Conservation (phyloP, 2,113 vertebrate species). For the Thermophis baileyi region DNA sequence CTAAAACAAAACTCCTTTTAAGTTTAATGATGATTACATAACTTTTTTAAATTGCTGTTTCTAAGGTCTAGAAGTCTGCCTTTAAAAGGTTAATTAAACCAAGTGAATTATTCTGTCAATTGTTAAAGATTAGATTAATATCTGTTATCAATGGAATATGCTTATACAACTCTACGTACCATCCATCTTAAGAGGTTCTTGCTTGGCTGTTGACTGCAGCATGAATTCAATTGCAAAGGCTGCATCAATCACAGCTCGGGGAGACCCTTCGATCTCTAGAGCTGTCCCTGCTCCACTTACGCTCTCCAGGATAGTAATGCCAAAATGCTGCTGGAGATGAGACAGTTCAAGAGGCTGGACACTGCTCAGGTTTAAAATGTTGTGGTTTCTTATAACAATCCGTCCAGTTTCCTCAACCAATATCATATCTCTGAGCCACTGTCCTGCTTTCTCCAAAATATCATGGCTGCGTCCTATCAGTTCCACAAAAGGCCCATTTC, state of each 20-base stretch:
- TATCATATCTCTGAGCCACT: slow-evolving; percentile 62
- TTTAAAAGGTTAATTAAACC: background rate
- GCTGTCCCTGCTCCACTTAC: slow-evolving; percentile 49
- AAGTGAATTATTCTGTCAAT: background rate
- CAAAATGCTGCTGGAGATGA: background rate
- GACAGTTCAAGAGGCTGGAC: slow-evolving; percentile 65
- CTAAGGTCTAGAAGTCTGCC: background rate
- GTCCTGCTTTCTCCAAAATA: slow-evolving; percentile 61
- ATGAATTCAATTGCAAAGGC: slow-evolving; percentile 71
- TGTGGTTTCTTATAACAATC: slow-evolving; percentile 72
- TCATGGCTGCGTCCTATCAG: slow-evolving; percentile 45
- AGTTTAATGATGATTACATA: background rate
- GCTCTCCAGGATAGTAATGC: slow-evolving; percentile 60
- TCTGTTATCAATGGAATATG: background rate
- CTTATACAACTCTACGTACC: slow-evolving; percentile 59
- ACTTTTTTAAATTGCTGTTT: background rate
- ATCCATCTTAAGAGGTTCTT: slow-evolving; percentile 42
- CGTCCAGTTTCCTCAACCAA: rapidly evolving
- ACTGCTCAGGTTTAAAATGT: slow-evolving; percentile 70
- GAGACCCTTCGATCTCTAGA: slow-evolving; percentile 65
- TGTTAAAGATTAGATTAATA: background rate
- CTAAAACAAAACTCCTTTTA: background rate
- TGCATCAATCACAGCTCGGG: slow-evolving; percentile 23
- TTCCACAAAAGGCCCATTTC: slow-evolving; percentile 51
- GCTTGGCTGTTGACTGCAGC: slow-evolving; percentile 64